Base-by-base conservation (phyloP, 1,140 invertebrate genomes). In the Polypedilum vanderplanki region DNA sequence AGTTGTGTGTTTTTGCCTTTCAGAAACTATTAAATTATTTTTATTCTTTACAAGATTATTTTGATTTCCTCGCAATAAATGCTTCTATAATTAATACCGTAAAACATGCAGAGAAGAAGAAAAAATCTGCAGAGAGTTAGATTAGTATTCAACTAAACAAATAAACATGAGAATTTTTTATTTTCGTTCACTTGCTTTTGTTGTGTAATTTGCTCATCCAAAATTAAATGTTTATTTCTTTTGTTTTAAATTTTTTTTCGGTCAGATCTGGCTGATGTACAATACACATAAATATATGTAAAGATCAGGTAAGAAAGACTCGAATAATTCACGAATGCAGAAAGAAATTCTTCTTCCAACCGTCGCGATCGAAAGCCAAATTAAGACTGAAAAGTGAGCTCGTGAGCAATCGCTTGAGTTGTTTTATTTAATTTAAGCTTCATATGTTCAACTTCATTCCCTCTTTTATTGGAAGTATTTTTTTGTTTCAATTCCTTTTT, bases 381-480 rank as follows among this genome's bases (percentile, higher is more conserved):
- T 70, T 70, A 70, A 70, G 17, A 70, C 65, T 70, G 65, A 70
- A 70, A 17, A 57, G 46, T 17, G 18, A 18, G 20, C 65, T 70
- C 20, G 65, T 20, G 65, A 70, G 65, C 65, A 20, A 57, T 70
- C 20, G 65, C 65, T 70, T 70, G 17, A 70, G 17, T 70, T 70
- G 17, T 70, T 22, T 70, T 70, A 70, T 70, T 70, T 70, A 57
- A 57, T 57, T 57, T 57, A 57, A 57, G 65, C 65, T 70, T 70
- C 24, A 33, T 33, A 33, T 70, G 17, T 70, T 67, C 64, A 7
- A 17, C 18, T 22, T 70, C 20, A 70, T 70, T 70, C 18, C 20
- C 18, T 70, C 8, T 18, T 70, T 18, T 17, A 70, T 22, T 70
- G 65, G 65, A 70, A 70, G 65, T 70, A 70, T 18, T n/a, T 46